These are phyloP conservation scores for Tipula lateralis DNA, from an alignment of 2,888 invertebrate genomes.

Conservation along the genomic window DNA sequence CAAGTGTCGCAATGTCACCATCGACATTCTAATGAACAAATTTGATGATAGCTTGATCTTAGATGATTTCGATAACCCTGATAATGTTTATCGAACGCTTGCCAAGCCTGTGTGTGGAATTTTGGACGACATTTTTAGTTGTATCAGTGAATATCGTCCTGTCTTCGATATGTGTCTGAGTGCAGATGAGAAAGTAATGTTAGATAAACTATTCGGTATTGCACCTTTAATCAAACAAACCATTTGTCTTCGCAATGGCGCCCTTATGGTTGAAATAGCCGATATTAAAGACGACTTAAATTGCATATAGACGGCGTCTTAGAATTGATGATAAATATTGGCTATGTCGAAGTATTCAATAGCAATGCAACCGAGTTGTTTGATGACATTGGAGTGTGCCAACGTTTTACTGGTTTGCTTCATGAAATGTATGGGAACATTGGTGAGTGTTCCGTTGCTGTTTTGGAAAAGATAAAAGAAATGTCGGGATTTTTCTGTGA, in stretches of 20 bases:
- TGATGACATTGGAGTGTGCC: neutral
- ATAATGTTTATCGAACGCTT: neutral
- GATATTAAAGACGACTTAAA: too few species aligned
- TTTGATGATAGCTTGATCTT: neutral
- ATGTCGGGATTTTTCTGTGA: neutral
- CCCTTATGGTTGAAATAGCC: neutral
- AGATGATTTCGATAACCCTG: neutral
- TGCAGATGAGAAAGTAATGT: neutral
- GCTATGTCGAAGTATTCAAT: neutral
- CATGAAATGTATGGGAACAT: neutral
- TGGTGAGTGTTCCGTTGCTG: neutral
- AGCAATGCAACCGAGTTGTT: neutral
- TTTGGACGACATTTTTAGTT: neutral
- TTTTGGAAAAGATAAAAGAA: neutral
- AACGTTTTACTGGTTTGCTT: neutral
- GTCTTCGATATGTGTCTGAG: neutral
- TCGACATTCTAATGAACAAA: neutral
- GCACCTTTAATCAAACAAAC: neutral
- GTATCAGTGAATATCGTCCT: neutral
- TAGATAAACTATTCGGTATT: neutral
- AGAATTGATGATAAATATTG: neutral
- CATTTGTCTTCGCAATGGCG: neutral
- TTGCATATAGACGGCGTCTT: too few species aligned
- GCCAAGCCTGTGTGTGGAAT: neutral
- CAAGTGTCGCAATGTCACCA: neutral